Evolutionary conservation across 2,888 invertebrate genomes (phyloP), one percentile per base, ranked within the genome.

Genomic region (Stenotaenia linearis): DNA sequence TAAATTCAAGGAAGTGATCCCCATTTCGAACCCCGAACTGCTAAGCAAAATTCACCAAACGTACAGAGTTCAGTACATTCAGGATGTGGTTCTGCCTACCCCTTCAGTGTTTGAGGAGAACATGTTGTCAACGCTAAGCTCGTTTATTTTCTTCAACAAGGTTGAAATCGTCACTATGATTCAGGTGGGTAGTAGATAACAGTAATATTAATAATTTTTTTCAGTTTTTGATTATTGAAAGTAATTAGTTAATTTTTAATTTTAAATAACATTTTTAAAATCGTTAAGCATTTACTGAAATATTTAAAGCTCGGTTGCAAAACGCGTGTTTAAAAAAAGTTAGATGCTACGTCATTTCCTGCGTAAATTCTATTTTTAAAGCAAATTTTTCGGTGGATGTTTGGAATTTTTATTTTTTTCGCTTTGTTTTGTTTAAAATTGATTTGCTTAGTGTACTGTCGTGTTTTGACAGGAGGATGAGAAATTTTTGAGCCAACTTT

Each of bases 101-200:
- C 98, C 99, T 12, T 97, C 97, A 83, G 95, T 99, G 84, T 99
- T 98, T 88, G 99, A 99, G 86, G 99, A 99, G 87, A 99, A 98
- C 87, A 92, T 98, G 91, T 90, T 99, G 82, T 97, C 97, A 85
- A 96, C 97, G 81, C 89, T 99, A 85, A 96, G 95, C 86, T 98
- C 97, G 90, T 98, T 98, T 90, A 96, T 99, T 88, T 99, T 97
- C 90, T 99, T 99, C 89, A 98, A 98, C 89, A 98, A 99, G 89
- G 96, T 98, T 86, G 98, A 99, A 90, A 99, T 99, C 88, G 98
- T 99, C 83, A 96, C 95, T 83, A 90, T 97, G 85, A 94, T 99
- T 86, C 89, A 90, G 88, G 90, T 90, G 84, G 83, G 85, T 56
- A n/a, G n/a, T n/a, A n/a, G n/a, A n/a, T n/a, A n/a, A n/a, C n/a